Base-by-base conservation (phyloP, 2,888 invertebrate genomes). In the Noctua pronuba region DNA sequence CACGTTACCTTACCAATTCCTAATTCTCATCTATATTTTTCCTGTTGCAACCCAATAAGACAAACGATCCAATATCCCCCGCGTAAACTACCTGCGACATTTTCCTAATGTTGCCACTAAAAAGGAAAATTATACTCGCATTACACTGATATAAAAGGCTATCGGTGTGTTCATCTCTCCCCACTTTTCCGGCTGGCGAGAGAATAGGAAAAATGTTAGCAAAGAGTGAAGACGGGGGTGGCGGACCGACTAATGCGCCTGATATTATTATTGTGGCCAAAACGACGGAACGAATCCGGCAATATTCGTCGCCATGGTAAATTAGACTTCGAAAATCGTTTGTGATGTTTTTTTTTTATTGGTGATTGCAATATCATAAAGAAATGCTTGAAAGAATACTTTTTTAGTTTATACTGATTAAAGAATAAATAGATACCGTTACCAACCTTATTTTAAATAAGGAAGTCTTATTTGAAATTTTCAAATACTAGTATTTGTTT, bases 201-300 rank as follows among this genome's bases (percentile, higher is more conserved):
- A 91, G 88, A 90, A 85, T 80, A 86, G 86, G 90, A 88, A 90
- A 91, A 92, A 91, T 88, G 87, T 88, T 88, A 85, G 87, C 86
- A 90, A 91, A 90, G 79, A 78, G 78, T 79, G 35, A 79, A 78
- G 90, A 86, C 89, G 92, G 89, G 95, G 95, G 94, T 91, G 93
- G 91, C 88, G 92, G 91, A 88, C 90, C 93, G 93, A 86, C 89
- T 95, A 94, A 95, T 94, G 92, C 91, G 90, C 89, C 88, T 91
- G 89, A 93, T 93, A 91, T 92, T 94, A 93, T 94, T 93, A 93
- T 93, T 92, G 93, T 90, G 91, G 91, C 90, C 90, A 92, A 94
- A 94, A 92, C 88, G 92, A 91, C 91, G 93, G 92, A 92, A 93
- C 90, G 90, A 93, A 93, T 93, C 91, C 85, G 84, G 82, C 88